Base-by-base conservation (phyloP, 1,140 invertebrate species). In the Drosophila nigrodunni region DNA sequence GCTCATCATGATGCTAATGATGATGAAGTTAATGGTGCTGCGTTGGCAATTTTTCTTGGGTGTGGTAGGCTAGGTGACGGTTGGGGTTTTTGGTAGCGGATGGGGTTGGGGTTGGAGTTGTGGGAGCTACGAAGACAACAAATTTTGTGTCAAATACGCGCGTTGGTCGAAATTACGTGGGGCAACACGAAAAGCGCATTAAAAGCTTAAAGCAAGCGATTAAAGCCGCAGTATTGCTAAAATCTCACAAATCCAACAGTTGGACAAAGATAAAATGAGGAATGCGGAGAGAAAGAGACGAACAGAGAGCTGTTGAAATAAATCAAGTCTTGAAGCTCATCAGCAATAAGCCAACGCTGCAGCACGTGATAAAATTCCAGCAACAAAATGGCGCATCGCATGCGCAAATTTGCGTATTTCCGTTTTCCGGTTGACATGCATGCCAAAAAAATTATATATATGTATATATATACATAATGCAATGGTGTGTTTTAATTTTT, bases 41-140 rank as follows among this genome's bases (percentile, higher is more conserved):
- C 77, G 83, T 82, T 88, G 79, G 82, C 83, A 88, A 79, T 74
- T 68, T 68, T 78, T 37, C 37, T 70, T 43, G 39, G 39, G 47
- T 62, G 8, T 39, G 59, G n/a, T 25, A 30, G 25, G 25, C 25
- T 30, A 30, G 25, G 25, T 30, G 25, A 30, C 25, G 25, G 3
- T 30, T 30, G 25, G 25, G 25, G 25, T 30, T 30, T 30, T 30
- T 5, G 3, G 18, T 3, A 52, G 25, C 11, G 15, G 2, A 7
- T 41, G 4, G 11, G 59, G 34, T 5, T 35, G 44, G 44, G 9
- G 13, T 8, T 35, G 44, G 44, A 6, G 13, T 8, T 11, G 10
- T 2, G 25, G 25, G 25, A 30, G 25, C 1, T 30, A 9, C n/a
- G 10, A 13, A 49, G 46, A 34, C 39, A 55, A 60, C 47, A 74